These are phyloP conservation scores for Phrixothrix hirtus DNA, from an alignment of 2,888 invertebrate species.

Conservation along the genomic window DNA sequence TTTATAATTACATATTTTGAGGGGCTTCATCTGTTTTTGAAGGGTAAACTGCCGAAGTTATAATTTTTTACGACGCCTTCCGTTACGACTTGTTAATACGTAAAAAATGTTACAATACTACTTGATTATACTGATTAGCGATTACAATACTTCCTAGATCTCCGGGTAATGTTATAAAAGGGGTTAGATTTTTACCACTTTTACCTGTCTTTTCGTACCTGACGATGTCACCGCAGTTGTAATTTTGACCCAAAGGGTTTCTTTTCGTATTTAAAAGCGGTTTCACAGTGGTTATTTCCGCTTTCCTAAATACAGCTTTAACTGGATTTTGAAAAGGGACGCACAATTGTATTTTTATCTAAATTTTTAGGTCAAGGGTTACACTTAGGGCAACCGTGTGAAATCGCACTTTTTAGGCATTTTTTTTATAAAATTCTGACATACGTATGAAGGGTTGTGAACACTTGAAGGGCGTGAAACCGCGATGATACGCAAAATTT, in stretches of 20 bases:
- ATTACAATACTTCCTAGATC: constrained; percentile 22
- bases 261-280: constrained; percentile 43
- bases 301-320: constrained; percentile 46
- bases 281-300: constrained; percentile 49
- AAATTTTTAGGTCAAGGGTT: constrained; percentile 35
- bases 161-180: constrained; percentile 7
- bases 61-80: constrained; percentile 9
- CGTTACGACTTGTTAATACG: neutral
- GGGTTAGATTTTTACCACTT: constrained; percentile 24
- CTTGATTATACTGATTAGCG: constrained; percentile 30
- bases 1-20: constrained; percentile 50
- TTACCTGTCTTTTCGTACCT: constrained; percentile 33
- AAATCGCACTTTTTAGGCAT: constrained; percentile 39
- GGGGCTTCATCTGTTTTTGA: constrained; percentile 39
- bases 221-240: constrained; percentile 16
- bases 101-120: constrained; percentile 18
- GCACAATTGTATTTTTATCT: constrained; percentile 38
- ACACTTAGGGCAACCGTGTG: constrained; percentile 45
- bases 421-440: constrained; percentile 34
- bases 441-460: constrained; percentile 24
- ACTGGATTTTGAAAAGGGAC: constrained; percentile 47
- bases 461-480: constrained; percentile 31
- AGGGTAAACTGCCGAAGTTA: constrained; percentile 27
- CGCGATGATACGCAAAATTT: constrained; percentile 29
- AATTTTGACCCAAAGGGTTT: constrained; percentile 32